A percentile compares a stretch with the other conserved stretches of the same genome.
Evolutionary conservation across 92 coral and sea anemone genomes (phyloP).

Genomic region (Zoanthus sociatus): DNA sequence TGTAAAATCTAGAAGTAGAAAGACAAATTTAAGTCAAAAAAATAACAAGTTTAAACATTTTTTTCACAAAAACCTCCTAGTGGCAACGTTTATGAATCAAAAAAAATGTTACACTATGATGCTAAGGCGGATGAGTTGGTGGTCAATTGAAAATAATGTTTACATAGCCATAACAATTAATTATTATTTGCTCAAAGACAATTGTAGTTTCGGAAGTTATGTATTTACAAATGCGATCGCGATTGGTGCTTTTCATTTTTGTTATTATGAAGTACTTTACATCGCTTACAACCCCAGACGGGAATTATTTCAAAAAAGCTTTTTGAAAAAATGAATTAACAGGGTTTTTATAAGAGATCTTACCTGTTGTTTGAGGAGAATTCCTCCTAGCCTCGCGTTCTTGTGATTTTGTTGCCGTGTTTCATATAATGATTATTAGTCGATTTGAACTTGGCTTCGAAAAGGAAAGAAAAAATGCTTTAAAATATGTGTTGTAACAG

Average conservation of each 20-base stretch:
- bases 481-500: background rate
- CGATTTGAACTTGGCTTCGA: constrained; percentile 66
- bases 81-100: background rate
- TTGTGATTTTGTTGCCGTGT: constrained; percentile 34
- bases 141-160: background rate
- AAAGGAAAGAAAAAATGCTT: background rate
- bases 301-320: background rate
- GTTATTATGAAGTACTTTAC: background rate
- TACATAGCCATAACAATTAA: background rate
- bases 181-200: background rate
- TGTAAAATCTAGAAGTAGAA: too few relatives aligned
- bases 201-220: background rate
- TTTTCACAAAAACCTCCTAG: background rate
- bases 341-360: background rate
- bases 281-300: background rate
- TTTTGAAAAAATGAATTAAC: background rate
- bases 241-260: background rate
- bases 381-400: constrained; percentile 5
- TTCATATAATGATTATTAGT: constrained; percentile 51
- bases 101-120: background rate
- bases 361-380: constrained; percentile 17
- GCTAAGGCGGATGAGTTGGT: background rate
- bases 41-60: background rate
- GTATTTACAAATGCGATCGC: background rate
- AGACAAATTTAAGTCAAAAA: too few relatives aligned